Evolutionary conservation across 2,888 invertebrate species (phyloP), one percentile per base, ranked within the genome.

Genomic region (Odiellus spinosus): DNA sequence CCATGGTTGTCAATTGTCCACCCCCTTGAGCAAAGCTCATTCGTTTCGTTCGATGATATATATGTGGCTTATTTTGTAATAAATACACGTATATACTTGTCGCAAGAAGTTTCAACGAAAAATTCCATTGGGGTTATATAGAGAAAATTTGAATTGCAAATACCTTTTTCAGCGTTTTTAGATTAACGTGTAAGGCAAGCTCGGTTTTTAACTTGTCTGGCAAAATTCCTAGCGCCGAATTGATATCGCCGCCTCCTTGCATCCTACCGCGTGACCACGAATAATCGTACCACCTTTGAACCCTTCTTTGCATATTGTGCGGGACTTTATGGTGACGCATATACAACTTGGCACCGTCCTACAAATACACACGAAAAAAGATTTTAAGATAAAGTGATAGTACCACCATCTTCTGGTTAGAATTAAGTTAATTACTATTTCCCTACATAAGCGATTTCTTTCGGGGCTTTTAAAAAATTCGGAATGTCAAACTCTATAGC

Each of bases 311-410:
- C 85, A 95, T 88, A 15, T 87, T 88, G 34, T 86, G 82, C 5
- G 93, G 93, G 20, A 87, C 87, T 75, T 91, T 91, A 68, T 93
- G 93, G 66, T 91, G 88, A 58, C 91, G 74, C 93, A 95, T 95
- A 63, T 93, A 95, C 21, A 88, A 83, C 67, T 95, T 95, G 52
- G 93, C 93, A 47, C 91, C 91, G 65, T 95, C 93, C 63, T 73
- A 58, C 3, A 55, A 55, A 42, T 39, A 49, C 10, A 35, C 46
- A 18, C 39, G 21, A 35, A 10, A 43, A 18, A 14, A n/a, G 11
- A 14, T 12, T 26, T 26, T 32, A 15, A 32, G 8, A 15, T 34
- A 17, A 11, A 11, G 10, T 6, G 2, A 15, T 11, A 15, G 12
- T 40, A 41, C 38, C 1, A 11, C 2, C 1, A 1, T n/a, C 12